Percentiles rank a stretch among this genome's conserved stretches.
Conservation (phyloP, 2,888 invertebrate genomes). For the Volucella bombylans region DNA sequence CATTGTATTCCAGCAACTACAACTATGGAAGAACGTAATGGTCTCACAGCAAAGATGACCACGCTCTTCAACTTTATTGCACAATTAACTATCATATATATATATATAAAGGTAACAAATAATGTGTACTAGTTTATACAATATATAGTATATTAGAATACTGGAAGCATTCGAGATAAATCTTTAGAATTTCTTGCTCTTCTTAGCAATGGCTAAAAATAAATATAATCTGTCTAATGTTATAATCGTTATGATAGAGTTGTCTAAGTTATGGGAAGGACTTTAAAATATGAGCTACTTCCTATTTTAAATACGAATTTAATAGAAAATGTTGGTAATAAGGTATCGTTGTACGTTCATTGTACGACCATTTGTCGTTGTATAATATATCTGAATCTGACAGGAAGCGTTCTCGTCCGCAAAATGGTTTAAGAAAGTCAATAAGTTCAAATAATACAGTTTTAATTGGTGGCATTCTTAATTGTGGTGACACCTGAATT, state of each 20-base stretch:
- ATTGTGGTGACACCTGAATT: constrained; percentile 20
- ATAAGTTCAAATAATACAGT: constrained; percentile 15
- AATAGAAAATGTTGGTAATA: constrained; percentile 40
- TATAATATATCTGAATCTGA: constrained; percentile 19
- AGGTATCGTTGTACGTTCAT: constrained; percentile 19
- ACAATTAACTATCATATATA: no score
- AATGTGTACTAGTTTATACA: no score
- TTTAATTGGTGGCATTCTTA: constrained; percentile 30
- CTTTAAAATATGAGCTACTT: constrained; percentile 2
- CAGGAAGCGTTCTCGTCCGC: constrained; percentile 16
- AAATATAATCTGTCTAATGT: no score
- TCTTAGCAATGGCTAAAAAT: no score
- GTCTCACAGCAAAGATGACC: no score
- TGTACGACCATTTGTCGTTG: constrained; percentile 29
- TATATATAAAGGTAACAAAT: no score
- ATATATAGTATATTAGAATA: no score
- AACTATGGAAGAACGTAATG: no score
- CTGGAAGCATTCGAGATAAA: no score
- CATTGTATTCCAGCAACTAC: no score
- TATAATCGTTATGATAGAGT: background rate
- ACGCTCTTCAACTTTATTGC: no score
- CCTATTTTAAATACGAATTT: constrained; percentile 21
- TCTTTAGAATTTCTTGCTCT: no score
- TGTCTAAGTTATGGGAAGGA: constrained; percentile 36
- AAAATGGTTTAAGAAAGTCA: constrained; percentile 43